These are phyloP conservation scores for Acanthurus lineatus DNA, from an alignment of 2,797 vertebrate species.

Conservation along the genomic window DNA sequence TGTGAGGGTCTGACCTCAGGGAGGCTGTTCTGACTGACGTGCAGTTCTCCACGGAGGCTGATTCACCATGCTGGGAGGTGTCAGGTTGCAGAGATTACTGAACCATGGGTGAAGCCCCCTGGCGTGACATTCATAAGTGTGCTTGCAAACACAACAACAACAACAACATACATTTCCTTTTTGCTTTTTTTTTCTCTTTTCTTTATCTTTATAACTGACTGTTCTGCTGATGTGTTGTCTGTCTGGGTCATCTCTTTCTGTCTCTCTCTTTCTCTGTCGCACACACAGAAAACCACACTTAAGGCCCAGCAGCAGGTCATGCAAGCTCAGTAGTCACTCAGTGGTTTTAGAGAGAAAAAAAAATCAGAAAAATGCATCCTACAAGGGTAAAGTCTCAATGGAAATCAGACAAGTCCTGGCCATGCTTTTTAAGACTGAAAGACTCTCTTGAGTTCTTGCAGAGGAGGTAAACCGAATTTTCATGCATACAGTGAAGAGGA, in stretches of 20 bases:
- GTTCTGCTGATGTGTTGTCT: background rate
- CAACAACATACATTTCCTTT: constrained; percentile 1
- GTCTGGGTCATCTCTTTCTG: background rate
- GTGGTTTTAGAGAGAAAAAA: constrained; percentile 39
- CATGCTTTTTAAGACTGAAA: constrained; percentile 33
- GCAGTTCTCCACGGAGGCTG: constrained; percentile 62
- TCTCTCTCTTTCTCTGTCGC: background rate
- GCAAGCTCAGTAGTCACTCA: constrained; percentile 3
- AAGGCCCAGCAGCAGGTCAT: constrained; percentile 2
- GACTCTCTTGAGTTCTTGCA: constrained; percentile 26
- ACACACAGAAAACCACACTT: constrained; percentile 31
- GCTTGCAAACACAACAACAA: constrained; percentile 35
- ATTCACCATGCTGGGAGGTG: constrained; percentile 58
- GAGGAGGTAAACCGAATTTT: constrained; percentile 22
- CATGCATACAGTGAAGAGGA: constrained; percentile 11
- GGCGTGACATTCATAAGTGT: constrained; percentile 34
- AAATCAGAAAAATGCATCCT: constrained; percentile 15
- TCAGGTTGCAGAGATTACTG: constrained; percentile 69
- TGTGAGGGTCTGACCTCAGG: constrained; percentile 42
- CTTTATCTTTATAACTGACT: background rate
- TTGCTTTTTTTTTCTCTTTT: background rate
- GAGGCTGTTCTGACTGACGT: constrained; percentile 59
- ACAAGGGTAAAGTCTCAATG: constrained; percentile 31
- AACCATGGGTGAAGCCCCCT: constrained; percentile 61
- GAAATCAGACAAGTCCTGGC: constrained; percentile 31